phyloP scores from a whole-genome alignment of 1,140 invertebrate genomes.

The Goniozus legneri region DNA sequence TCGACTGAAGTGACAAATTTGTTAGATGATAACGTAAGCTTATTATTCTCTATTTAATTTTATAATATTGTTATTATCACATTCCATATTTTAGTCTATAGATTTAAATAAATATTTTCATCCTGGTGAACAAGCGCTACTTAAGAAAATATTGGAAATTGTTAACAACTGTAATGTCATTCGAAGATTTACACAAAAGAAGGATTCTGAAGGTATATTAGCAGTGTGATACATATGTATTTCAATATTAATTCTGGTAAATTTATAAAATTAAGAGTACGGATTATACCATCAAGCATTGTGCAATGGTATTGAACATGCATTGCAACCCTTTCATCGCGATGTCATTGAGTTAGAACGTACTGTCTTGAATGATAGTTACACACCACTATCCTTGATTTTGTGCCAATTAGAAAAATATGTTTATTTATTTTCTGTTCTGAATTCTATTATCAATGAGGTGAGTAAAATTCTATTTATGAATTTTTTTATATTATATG shows the following conservation, averaged over 20 bases:
- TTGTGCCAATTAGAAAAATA: conserved; percentile 56
- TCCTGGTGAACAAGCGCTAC: conserved; percentile 43
- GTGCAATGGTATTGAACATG: conserved; percentile 58
- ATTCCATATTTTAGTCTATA: conserved; percentile 28
- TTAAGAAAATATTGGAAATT: conserved; percentile 41
- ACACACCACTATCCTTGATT: conserved; percentile 55
- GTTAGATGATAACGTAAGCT: conserved; percentile 39
- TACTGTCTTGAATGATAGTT: conserved; percentile 53
- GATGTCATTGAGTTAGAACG: conserved; percentile 58
- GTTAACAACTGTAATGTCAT: conserved; percentile 42
- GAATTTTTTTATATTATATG: conserved; percentile 3
- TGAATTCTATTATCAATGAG: conserved; percentile 57
- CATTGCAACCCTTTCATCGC: conserved; percentile 57
- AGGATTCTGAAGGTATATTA: too few species aligned
- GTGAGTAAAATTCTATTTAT: conserved; percentile 25
- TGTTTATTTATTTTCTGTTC: conserved; percentile 51
- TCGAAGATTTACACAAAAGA: conserved; percentile 39
- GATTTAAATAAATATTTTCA: conserved; percentile 45
- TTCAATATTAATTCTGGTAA: neutral
- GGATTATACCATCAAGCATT: conserved; percentile 62
- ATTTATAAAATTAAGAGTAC: conserved; percentile 22
- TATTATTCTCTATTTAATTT: conserved; percentile 5
- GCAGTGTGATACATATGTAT: too few species aligned
- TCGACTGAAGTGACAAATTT: conserved; percentile 42
- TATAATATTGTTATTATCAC: conserved; percentile 7